These are phyloP conservation scores for Steromphala cineraria DNA, from an alignment of 2,888 invertebrate genomes.

Conservation along the genomic window DNA sequence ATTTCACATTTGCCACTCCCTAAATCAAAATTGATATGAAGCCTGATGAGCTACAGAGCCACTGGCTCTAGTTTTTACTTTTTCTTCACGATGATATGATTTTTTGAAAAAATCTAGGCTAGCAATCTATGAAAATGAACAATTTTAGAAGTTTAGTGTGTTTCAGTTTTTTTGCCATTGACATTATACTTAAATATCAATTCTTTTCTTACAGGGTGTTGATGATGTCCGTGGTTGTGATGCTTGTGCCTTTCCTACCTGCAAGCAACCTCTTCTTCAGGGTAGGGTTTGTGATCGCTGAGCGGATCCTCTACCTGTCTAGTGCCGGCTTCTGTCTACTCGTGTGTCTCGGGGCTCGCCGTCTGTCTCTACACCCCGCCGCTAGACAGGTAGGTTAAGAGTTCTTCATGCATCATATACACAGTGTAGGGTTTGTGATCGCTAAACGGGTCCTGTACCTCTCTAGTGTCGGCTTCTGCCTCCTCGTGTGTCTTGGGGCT, in stretches of 20 bases:
- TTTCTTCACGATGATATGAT: too few species aligned
- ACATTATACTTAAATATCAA: not conserved
- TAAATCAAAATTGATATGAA: too few species aligned
- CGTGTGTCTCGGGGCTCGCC: constrained; percentile 80
- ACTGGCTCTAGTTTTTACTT: too few species aligned
- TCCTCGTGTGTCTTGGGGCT: constrained; percentile 83
- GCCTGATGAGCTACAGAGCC: too few species aligned
- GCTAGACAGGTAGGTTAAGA: constrained; percentile 14
- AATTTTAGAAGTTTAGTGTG: too few species aligned
- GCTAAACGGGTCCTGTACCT: constrained; percentile 91
- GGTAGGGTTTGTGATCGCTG: constrained; percentile 93
- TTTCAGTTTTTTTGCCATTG: not conserved
- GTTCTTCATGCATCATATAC: too few species aligned
- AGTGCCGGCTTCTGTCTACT: constrained; percentile 88
- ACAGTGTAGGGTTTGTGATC: constrained; percentile 91
- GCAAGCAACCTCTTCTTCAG: constrained; percentile 89
- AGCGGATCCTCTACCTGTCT: constrained; percentile 88
- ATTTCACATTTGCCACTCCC: too few species aligned
- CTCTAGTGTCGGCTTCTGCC: constrained; percentile 87
- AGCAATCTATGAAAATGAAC: too few species aligned
- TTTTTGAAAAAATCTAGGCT: too few species aligned
- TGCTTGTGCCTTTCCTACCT: constrained; percentile 87
- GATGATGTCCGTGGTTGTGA: constrained; percentile 80
- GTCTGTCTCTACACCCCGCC: constrained; percentile 32
- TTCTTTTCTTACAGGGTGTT: constrained; percentile 55